Base-by-base conservation (phyloP, 1,140 invertebrate genomes). In the Lepidotrigona ventralis region DNA sequence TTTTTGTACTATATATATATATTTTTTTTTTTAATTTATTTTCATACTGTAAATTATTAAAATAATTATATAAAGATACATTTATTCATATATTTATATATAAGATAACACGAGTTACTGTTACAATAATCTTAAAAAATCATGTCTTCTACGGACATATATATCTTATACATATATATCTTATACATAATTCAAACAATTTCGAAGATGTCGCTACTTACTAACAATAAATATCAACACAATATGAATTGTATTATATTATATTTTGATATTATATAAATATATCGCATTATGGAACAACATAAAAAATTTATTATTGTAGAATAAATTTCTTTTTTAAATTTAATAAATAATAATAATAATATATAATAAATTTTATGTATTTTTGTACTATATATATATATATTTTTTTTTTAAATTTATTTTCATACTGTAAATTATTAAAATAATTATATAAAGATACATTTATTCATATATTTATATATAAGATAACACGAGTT, bases 241-340 rank as follows among this genome's bases (percentile, higher is more conserved):
- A n/a, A n/a, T n/a, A n/a, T n/a, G n/a, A n/a, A n/a, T n/a, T n/a
- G n/a, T n/a, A n/a, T n/a, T n/a, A n/a, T n/a, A n/a, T n/a, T n/a
- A n/a, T n/a, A n/a, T n/a, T n/a, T n/a, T 71, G n/a, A 46, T 71
- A n/a, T 71, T 51, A 51, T 46, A 23, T 39, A 70, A 29, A 64
- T 64, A 64, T 64, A 70, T 19, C 9, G 8, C 17, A 46, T 70
- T 58, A 60, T 60, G 0, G 12, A 60, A 60, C 23, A 1, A 15
- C 15, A 64, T 64, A 15, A 64, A 63, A 64, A 26, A 64, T 26
- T 15, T 64, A 15, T 64, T 26, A 26, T 14, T 17, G 12, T 6
- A 64, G n/a, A 64, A 26, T n/a, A 26, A 12, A 26, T 26, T 64
- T 64, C 6, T 63, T 64, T 17, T 15, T 64, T 26, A 64, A 26